Base-by-base conservation (phyloP, 92 coral and sea anemone genomes). In the Porites cylindrica region DNA sequence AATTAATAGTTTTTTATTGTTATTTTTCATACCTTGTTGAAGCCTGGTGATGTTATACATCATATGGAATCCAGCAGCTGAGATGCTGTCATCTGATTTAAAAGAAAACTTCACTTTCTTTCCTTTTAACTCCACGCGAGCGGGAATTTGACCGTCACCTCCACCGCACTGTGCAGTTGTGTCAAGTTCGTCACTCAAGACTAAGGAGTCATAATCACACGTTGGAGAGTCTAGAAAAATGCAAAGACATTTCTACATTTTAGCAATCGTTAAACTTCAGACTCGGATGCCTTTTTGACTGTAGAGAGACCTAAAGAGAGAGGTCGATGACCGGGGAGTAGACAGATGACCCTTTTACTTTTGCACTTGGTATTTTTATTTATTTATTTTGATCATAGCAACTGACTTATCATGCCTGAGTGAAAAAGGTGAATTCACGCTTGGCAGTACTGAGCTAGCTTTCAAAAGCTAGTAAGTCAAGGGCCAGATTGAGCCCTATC, bases 21-120 rank as follows among this genome's bases (percentile, higher is more conserved):
- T 4, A 17, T 26, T 2, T 72, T 38, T 38, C 47, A 38, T 69
- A 90, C 95, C 96, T 92, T 85, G 69, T 43, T 82, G 66, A 2
- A 90, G 88, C 53, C 88, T 86, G 21, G 94, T 92, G 90, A 94
- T 82, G 76, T 92, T 94, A 81, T 92, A 94, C 69, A 88, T 79
- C 67, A 95, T 63, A 3, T 87, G 83, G 68, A 95, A 95, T 13
- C 98, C 98, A 4, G 61, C 66, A 13, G 88, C 88, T 5, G 90
- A 21, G 1, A 26, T 62, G 7, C 72, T 63, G 32, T 73, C 56
- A 78, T 95, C 90, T 11, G 96, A 61, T 19, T 50, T 91, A 91
- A 95, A 95, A 56, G 75, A 78, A 50, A 95, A 43, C 65, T 79
- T 69, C 14, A 94, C 90, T 24, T 71, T 61, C 54, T 77, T 89